Conservation (phyloP, 2,797 vertebrate genomes). For the Parambassis ranga region DNA sequence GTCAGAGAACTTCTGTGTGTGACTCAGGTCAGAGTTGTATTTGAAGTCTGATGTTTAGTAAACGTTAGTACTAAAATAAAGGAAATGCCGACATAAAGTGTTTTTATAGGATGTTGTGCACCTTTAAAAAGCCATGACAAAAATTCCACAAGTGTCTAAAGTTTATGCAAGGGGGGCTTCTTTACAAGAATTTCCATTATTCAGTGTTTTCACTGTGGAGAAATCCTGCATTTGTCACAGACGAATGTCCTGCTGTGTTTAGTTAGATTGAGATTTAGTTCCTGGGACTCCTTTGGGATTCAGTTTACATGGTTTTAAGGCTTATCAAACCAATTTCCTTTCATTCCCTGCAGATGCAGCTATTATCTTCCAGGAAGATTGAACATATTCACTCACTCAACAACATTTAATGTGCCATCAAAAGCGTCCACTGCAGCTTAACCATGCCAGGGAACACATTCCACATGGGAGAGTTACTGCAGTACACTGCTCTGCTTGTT, state of each 20-base stretch:
- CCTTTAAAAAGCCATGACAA: constrained; percentile 9
- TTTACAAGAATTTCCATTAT: constrained; percentile 35
- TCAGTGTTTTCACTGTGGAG: constrained; percentile 32
- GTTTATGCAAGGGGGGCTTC: constrained; percentile 18
- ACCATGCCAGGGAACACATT: constrained; percentile 7
- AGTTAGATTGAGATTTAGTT: constrained; percentile 39
- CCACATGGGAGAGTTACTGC: constrained; percentile 9
- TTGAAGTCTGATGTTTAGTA: constrained; percentile 33
- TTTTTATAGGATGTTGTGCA: constrained; percentile 36
- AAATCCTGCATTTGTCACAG: constrained; percentile 27
- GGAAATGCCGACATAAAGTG: constrained; percentile 13
- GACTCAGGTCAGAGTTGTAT: too few species aligned
- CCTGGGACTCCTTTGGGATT: constrained; percentile 25
- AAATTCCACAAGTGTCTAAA: constrained; percentile 19
- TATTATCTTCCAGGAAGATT: constrained; percentile 49
- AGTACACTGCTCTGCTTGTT: constrained; percentile 5
- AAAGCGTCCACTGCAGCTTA: constrained; percentile 23
- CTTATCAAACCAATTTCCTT: constrained; percentile 53
- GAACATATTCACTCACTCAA: constrained; percentile 42
- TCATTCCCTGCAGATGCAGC: constrained; percentile 33
- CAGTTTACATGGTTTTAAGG: constrained; percentile 38
- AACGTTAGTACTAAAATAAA: constrained; percentile 22
- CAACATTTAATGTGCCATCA: constrained; percentile 36
- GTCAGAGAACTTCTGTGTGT: too few species aligned
- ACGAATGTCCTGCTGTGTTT: constrained; percentile 13